Conservation (phyloP, 2,113 vertebrate genomes). For the Acrocephalus kingi region DNA sequence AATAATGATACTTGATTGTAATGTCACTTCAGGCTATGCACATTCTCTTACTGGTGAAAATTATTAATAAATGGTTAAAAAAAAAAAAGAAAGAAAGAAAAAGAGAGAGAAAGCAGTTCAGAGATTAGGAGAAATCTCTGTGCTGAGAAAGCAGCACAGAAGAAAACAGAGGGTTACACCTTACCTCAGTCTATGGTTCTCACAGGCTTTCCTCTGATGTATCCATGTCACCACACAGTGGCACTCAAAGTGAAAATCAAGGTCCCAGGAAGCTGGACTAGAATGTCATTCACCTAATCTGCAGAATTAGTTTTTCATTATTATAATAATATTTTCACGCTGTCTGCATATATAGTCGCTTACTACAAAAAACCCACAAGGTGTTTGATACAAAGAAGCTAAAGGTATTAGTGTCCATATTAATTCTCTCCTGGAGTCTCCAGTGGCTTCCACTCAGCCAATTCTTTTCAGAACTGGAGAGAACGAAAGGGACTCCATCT, state of each 20-base stretch:
- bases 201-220: not conserved
- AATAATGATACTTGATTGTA: not conserved
- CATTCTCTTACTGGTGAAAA: not conserved
- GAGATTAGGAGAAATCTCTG: not conserved
- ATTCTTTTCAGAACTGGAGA: not conserved
- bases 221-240: fast-evolving
- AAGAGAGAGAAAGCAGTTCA: not conserved
- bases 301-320: not conserved
- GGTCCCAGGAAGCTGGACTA: not conserved
- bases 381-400: not conserved
- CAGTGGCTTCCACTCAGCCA: not conserved
- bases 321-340: not conserved
- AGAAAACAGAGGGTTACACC: not conserved
- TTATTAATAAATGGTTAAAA: not conserved
- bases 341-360: not conserved
- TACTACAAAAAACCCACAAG: not conserved
- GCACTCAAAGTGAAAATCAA: not conserved
- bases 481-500: not conserved
- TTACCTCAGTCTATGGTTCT: not conserved
- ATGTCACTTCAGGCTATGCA: not conserved
- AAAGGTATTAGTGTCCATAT: not conserved
- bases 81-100: too few relatives aligned
- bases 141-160: not conserved
- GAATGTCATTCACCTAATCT: not conserved
- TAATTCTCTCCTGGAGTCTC: not conserved